Evolutionary conservation across 2,888 invertebrate genomes (phyloP), one percentile per base, ranked within the genome.

Genomic region (Ceratothoa steindachneri): DNA sequence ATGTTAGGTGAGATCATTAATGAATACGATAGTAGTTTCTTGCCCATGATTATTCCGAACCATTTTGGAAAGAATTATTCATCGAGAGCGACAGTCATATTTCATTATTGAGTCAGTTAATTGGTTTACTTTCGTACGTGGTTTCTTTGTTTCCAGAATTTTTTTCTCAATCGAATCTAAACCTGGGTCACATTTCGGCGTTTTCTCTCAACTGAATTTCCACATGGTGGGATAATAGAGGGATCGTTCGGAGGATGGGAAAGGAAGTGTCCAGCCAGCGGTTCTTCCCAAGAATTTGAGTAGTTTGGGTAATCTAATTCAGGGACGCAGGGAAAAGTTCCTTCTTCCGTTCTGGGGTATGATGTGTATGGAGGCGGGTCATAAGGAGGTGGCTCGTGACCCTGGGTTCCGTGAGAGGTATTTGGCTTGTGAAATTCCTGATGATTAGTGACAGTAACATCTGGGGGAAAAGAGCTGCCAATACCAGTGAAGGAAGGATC

Each of bases 161-260:
- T 64, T 4, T 64, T 9, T 64, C 2, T 64, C 2, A 24, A 7
- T 64, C 2, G 15, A 22, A 24, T 3, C 69, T 76, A 80, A 65
- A 80, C 80, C 28, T 80, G 80, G 29, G 80, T 80, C 68, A 80
- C 77, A 30, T 80, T 80, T 2, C 80, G 77, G 64, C 77, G 73
- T 52, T 77, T 80, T 67, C 74, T 72, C 67, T 80, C 80, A 30
- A 68, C 74, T 15, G 71, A 41, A 27, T 24, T 51, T n/a, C 52
- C 60, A 28, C 51, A 31, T n/a, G 68, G 15, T 7, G 71, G 51
- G 64, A 51, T 41, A n/a, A 64, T 71, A 4, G 75, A 75, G 41
- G 72, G 72, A 22, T 64, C 71, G 29, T 67, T 60, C 15, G 66
- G 73, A 30, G 73, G 69, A n/a, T 67, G 78, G 19, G 73, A 64